Conservation (phyloP, 1,140 invertebrate species). For the Drosophila pectinifera region DNA sequence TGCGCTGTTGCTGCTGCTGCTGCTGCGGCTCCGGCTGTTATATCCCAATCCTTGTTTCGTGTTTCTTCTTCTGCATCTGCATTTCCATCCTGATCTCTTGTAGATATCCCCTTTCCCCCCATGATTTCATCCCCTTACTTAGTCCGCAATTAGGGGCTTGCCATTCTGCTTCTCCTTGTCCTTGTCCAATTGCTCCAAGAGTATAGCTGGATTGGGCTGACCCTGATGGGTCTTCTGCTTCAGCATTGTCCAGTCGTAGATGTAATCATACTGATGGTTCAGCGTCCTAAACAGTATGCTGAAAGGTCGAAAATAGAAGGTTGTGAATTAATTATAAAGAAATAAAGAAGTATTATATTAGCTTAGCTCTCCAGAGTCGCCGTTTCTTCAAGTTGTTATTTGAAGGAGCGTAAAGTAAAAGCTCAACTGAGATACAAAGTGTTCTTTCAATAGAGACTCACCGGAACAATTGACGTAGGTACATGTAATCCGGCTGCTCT, state of each 20-base stretch:
- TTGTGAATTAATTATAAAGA: background rate
- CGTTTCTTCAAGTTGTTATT: too few relatives aligned
- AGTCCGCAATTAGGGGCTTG: constrained; percentile 79
- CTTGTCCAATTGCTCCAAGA: constrained; percentile 80
- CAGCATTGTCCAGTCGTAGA: constrained; percentile 99
- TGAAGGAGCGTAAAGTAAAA: too few relatives aligned
- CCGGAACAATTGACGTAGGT: constrained; percentile 93
- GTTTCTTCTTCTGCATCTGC: background rate
- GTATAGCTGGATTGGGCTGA: constrained; percentile 77
- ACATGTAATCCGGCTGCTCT: constrained; percentile 99
- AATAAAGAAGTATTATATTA: too few relatives aligned
- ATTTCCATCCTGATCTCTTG: background rate
- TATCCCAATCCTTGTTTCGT: background rate
- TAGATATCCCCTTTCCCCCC: background rate
- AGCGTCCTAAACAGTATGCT: constrained; percentile 99
- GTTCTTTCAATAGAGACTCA: constrained; percentile 58
- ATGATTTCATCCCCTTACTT: constrained; percentile 22
- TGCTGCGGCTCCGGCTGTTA: constrained; percentile 1
- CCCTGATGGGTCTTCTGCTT: constrained; percentile 91
- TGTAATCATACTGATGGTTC: constrained; percentile 99
- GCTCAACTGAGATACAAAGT: too few relatives aligned
- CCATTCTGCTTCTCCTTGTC: constrained; percentile 83
- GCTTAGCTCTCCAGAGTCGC: too few relatives aligned
- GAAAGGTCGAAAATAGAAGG: background rate
- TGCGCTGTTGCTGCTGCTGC: constrained; percentile 4